Conservation (phyloP, 2,888 invertebrate genomes). For the Plusia festucae region DNA sequence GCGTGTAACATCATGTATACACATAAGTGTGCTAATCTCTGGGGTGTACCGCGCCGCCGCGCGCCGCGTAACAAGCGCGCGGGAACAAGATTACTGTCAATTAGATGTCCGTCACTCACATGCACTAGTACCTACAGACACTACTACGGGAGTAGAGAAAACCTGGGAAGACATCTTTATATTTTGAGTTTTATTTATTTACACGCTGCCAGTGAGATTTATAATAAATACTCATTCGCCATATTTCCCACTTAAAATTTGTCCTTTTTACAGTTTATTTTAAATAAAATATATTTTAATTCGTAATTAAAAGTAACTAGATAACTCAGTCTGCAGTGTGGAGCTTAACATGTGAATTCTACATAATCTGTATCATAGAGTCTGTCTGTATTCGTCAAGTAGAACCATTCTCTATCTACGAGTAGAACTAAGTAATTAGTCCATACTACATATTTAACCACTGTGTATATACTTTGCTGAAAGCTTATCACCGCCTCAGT, state of each 20-base stretch:
- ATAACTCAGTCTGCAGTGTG: neutral
- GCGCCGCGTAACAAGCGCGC: neutral
- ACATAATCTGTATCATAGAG: neutral
- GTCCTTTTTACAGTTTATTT: too few relatives aligned
- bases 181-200: too few relatives aligned
- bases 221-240: neutral
- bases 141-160: too few relatives aligned
- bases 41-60: neutral
- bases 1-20: neutral
- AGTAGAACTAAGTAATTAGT: too few relatives aligned
- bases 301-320: neutral
- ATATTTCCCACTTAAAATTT: neutral
- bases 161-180: neutral
- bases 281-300: neutral
- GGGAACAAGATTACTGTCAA: slow-evolving; percentile 1
- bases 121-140: neutral
- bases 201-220: too few relatives aligned
- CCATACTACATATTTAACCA: neutral
- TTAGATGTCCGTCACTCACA: neutral
- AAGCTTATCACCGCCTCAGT: too few relatives aligned
- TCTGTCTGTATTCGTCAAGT: neutral
- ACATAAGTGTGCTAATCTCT: neutral
- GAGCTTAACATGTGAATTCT: neutral
- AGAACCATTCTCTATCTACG: too few relatives aligned
- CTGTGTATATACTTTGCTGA: neutral